Conservation (phyloP, 2,888 invertebrate genomes). For the Parthenolecanium corni region DNA sequence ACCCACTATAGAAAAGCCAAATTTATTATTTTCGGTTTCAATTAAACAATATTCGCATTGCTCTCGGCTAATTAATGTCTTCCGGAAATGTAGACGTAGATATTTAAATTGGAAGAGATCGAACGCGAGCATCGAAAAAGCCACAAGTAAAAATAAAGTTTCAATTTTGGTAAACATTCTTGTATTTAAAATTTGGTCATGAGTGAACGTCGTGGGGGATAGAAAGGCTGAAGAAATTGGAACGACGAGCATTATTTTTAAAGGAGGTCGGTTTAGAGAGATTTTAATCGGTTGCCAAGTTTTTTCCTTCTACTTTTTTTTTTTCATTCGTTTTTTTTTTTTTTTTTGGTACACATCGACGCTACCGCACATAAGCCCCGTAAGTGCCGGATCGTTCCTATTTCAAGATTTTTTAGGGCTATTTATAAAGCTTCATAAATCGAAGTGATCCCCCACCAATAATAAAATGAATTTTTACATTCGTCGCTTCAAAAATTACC, state of each 20-base stretch:
- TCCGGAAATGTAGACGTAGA: too few relatives aligned
- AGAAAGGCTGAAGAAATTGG: conserved; percentile 7
- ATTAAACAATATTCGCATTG: too few relatives aligned
- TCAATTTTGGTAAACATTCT: too few relatives aligned
- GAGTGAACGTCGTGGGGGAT: conserved; percentile 1
- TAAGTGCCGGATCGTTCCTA: conserved; percentile 7
- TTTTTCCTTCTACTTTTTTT: neutral
- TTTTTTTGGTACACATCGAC: neutral
- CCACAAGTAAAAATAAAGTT: too few relatives aligned
- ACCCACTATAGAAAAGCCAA: too few relatives aligned
- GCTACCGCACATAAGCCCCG: neutral
- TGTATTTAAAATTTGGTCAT: too few relatives aligned
- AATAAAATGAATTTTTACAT: neutral
- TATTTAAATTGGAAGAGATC: too few relatives aligned
- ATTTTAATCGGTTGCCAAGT: conserved; percentile 2
- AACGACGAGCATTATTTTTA: conserved; percentile 8
- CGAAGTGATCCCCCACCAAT: conserved; percentile 14
- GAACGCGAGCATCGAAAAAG: too few relatives aligned
- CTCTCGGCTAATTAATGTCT: too few relatives aligned
- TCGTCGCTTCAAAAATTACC: conserved; percentile 8
- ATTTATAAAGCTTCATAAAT: conserved; percentile 18
- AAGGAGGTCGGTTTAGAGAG: conserved; percentile 9
- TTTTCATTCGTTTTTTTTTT: neutral
- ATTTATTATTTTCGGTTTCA: too few relatives aligned
- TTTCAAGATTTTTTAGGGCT: conserved; percentile 6